These are phyloP conservation scores for Salvelinus alpinus DNA, from an alignment of 2,113 vertebrate species.

Conservation along the genomic window DNA sequence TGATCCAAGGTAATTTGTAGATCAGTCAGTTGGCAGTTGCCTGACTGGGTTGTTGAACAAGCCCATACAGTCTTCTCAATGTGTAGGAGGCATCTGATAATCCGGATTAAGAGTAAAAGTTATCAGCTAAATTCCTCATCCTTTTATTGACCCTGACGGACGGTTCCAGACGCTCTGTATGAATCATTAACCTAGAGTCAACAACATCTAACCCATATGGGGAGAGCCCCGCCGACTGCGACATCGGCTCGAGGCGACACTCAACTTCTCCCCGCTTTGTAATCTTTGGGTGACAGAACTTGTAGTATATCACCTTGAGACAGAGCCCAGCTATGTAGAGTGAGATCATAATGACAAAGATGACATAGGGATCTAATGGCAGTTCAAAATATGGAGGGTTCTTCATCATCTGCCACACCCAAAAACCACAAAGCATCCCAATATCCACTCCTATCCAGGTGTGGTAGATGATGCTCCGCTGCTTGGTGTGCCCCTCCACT, in stretches of 20 bases:
- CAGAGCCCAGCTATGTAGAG: conserved; percentile 40
- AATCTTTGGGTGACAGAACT: conserved; percentile 53
- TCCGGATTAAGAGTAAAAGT: conserved; percentile 55
- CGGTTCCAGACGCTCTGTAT: too few relatives aligned
- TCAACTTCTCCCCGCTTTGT: not conserved
- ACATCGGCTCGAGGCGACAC: conserved; percentile 1
- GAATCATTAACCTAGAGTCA: fast-evolving
- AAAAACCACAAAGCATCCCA: conserved; percentile 65
- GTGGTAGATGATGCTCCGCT: conserved; percentile 76
- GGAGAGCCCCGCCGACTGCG: too few relatives aligned
- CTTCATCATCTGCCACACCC: conserved; percentile 57
- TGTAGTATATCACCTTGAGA: conserved; percentile 55
- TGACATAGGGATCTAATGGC: fast-evolving
- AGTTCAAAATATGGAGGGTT: not conserved
- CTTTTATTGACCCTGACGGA: conserved; percentile 35
- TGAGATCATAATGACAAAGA: not conserved
- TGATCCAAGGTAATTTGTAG: too few relatives aligned
- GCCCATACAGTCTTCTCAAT: not conserved
- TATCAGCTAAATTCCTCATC: conserved; percentile 58
- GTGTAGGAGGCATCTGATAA: not conserved
- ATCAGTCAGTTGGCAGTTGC: too few relatives aligned
- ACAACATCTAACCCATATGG: not conserved
- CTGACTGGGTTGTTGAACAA: too few relatives aligned
- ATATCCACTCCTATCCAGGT: conserved; percentile 74
- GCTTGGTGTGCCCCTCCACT: conserved; percentile 56